Evolutionary conservation across 2,113 vertebrate genomes (phyloP), one percentile per base, ranked within the genome.

Genomic region (Aegithalos caudatus): DNA sequence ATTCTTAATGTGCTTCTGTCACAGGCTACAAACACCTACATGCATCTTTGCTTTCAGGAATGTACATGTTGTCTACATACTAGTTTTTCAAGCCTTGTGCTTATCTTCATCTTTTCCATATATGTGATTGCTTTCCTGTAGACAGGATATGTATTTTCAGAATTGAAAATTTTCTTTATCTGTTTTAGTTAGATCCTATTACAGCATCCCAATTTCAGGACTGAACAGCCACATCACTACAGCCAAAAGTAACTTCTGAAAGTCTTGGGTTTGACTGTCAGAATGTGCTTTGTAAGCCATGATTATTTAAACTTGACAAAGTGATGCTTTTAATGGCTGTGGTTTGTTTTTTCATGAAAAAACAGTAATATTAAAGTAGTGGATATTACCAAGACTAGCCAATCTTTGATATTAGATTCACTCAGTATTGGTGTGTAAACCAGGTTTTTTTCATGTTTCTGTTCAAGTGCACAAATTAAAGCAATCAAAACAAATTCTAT

Each of bases 41-140:
- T 14, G 20, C 14, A 35, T 22, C 9, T 65, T 86, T 57, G 21
- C 45, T 82, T 77, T 82, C 45, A 66, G 50, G 16, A 60, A 48
- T 1, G 1, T 62, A 27, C 3, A 44, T 5, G 1, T 71, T 72
- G 24, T 35, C 54, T 82, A 3, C 2, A 1, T 53, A 50, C 5
- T 31, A 24, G 9, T 27, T 94, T 88, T 65, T 80, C 53, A 82
- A 31, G 57, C 15, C 19, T 10, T 35, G 5, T 54, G 27, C 35
- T 67, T 54, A 53, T 70, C 19, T 7, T 61, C 11, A 8, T 53
- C 29, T 76, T 86, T 82, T 80, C 20, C 1, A 3, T 69, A 7
- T 35, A 15, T 38, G 29, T 47, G 10, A 7, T 70, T 79, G 4
- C 33, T 66, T 81, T 38, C 15, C 8, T 53, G 6, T 57, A 61